phyloP scores from a whole-genome alignment of 2,888 invertebrate genomes.

The Pollenia labialis region DNA sequence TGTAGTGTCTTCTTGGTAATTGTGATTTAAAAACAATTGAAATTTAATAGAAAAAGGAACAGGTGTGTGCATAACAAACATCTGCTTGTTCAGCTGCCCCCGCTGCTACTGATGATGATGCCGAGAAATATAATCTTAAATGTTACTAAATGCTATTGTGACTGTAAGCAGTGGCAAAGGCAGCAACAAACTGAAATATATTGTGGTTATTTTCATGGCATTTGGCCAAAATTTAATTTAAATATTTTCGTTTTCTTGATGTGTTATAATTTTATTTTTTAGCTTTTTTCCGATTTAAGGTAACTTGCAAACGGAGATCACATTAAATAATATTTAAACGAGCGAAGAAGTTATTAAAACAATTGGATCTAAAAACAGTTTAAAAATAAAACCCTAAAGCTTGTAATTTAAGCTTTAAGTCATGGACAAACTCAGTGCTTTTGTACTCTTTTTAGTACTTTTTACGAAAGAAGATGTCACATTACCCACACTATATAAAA shows the following conservation, averaged over 20 bases:
- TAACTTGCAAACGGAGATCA: constrained; percentile 3
- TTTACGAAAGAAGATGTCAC: too few species aligned
- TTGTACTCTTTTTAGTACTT: too few species aligned
- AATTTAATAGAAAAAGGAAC: constrained; percentile 10
- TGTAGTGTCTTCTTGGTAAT: neutral
- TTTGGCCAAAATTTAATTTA: constrained; percentile 60
- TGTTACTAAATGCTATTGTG: constrained; percentile 53
- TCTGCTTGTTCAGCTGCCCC: constrained; percentile 23
- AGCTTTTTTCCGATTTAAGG: neutral
- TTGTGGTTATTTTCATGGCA: constrained; percentile 63
- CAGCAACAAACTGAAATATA: constrained; percentile 33
- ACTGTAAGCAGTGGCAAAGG: constrained; percentile 15
- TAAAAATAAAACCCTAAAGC: too few species aligned
- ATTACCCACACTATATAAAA: too few species aligned
- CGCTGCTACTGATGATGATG: constrained; percentile 29
- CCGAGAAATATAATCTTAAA: constrained; percentile 46
- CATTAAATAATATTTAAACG: constrained; percentile 27
- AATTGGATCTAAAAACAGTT: too few species aligned
- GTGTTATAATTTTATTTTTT: neutral
- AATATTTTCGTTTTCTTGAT: constrained; percentile 40
- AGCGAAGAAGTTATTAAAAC: neutral
- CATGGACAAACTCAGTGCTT: too few species aligned
- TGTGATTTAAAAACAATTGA: neutral
- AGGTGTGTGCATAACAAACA: constrained; percentile 24
- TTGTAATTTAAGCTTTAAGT: too few species aligned